Evolutionary conservation across 2,113 vertebrate genomes (phyloP).

Genomic region (Aix galericulata): DNA sequence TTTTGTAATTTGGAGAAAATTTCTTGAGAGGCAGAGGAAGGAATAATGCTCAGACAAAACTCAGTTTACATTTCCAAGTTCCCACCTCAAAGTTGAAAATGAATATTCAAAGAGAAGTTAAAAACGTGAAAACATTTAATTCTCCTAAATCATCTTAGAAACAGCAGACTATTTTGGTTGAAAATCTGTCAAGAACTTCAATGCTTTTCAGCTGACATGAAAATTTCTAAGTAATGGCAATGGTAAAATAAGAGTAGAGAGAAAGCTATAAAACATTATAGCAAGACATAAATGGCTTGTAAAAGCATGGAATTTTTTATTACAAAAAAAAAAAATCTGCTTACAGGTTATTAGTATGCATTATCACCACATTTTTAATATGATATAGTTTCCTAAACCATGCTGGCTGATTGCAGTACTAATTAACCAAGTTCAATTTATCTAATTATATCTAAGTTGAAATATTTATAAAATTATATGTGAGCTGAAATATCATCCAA

Average conservation of each 20-base stretch:
- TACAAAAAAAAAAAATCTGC: neutral
- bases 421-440: slow-evolving; percentile 76
- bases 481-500: slow-evolving; percentile 75
- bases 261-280: neutral
- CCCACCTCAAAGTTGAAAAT: neutral
- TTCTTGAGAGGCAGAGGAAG: neutral
- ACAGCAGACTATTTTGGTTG: neutral
- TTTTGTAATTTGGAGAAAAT: neutral
- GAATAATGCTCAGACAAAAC: neutral
- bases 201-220: neutral
- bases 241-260: neutral
- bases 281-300: neutral
- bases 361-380: slow-evolving; percentile 45
- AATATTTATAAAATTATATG: slow-evolving; percentile 76
- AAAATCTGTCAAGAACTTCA: neutral
- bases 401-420: slow-evolving; percentile 65
- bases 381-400: slow-evolving; percentile 47
- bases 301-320: neutral
- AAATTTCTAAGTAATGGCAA: neutral
- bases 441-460: slow-evolving; percentile 74
- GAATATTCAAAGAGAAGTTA: neutral
- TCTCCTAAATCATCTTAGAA: neutral
- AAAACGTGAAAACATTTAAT: neutral
- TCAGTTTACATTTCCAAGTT: neutral
- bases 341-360: slow-evolving; percentile 33